Base-by-base conservation (phyloP, 2,113 vertebrate genomes). In the Nanorana parkeri region DNA sequence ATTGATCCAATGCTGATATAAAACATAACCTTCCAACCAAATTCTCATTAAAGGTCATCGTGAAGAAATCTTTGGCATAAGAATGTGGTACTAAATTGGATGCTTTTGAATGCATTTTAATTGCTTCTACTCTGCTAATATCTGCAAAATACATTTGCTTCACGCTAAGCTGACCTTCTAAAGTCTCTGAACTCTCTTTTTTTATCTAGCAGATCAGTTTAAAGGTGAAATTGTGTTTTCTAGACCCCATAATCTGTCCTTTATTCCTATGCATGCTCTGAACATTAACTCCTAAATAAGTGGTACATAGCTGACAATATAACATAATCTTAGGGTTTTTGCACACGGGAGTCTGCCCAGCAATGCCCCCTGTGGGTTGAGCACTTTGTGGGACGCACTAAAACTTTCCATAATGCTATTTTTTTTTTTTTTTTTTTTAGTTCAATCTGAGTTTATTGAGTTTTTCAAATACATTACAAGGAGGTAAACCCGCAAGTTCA, bases 101-200 rank as follows among this genome's bases (percentile, higher is more conserved):
- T 71, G 67, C 67, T 71, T 68, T 28, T 63, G 55, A 65, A 60
- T 71, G 63, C 29, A 29, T 71, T 80, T 71, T 80, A 80, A 80
- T 80, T 80, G 78, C 67, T 80, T 61, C 78, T 71, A 80, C 67
- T 47, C 20, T 52, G 36, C 78, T 71, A 58, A 80, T 71, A 71
- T 80, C 32, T 52, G 56, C 28, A 80, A 80, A 60, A 71, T 26
- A 69, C 36, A 61, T 20, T 80, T 51, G 55, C 56, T 71, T 52
- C 67, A 71, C 11, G 67, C 78, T 71, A 51, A 67, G 67, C 56
- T 80, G 67, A 71, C 78, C 78, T 80, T 80, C 67, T 71, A 68
- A 41, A 63, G 55, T 47, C 21, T 63, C 26, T 71, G n/a, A 71
- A 63, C 23, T 20, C 19, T 28, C 5, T 60, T 69, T 68, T 68